phyloP scores from a whole-genome alignment of 2,113 vertebrate species.

The Albula goreensis region DNA sequence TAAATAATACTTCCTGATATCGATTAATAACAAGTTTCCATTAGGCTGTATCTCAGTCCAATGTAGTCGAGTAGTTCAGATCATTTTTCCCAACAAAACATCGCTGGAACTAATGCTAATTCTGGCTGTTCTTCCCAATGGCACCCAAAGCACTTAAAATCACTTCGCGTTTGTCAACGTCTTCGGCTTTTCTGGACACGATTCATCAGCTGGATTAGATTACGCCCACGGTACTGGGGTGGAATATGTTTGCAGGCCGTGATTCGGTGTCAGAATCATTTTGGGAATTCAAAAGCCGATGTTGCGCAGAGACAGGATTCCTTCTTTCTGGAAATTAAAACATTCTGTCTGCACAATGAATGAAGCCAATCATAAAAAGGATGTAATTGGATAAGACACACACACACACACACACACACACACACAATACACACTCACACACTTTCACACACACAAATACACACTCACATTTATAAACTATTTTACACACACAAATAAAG shows the following conservation, averaged over 20 bases:
- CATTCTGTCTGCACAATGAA: neutral
- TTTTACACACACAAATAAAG: too few species aligned
- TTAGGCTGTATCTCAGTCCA: neutral
- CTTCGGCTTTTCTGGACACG: neutral
- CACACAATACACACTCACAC: neutral
- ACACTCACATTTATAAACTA: neutral
- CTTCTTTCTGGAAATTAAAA: neutral
- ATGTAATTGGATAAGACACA: neutral
- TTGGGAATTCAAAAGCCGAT: neutral
- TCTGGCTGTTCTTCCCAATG: neutral
- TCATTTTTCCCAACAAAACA: neutral
- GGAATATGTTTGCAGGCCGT: neutral
- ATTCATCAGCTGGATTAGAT: neutral
- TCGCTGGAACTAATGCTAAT: neutral
- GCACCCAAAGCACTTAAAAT: conserved; percentile 3
- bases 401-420: neutral
- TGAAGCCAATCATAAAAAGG: neutral
- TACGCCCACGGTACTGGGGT: neutral
- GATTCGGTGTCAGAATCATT: neutral
- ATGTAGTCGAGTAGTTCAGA: neutral
- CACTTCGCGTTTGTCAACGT: neutral
- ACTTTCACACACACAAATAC: too few species aligned
- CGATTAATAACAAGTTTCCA: too few species aligned
- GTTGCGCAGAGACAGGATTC: neutral
- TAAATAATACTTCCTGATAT: too few species aligned